Conservation (phyloP, 2,797 vertebrate species). For the Coregonus sp. region DNA sequence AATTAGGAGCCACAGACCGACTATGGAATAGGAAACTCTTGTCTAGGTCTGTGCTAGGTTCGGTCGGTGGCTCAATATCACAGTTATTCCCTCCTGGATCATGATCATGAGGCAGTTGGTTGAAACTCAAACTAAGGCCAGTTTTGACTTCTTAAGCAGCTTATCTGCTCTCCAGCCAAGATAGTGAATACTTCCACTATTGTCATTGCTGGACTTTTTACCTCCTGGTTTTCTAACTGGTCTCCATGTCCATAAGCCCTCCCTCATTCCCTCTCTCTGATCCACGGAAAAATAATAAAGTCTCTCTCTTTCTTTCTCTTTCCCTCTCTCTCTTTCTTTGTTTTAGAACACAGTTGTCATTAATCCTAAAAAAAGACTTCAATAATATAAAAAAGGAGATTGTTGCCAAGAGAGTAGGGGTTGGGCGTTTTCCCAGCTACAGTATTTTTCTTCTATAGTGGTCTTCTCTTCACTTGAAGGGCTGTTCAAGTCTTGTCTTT, state of each 20-base stretch:
- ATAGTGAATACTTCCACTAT: slow-evolving; percentile 25
- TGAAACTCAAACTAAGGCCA: not conserved
- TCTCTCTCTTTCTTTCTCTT: too few species aligned
- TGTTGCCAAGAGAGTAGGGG: slow-evolving; percentile 46
- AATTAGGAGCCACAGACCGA: slow-evolving; percentile 48
- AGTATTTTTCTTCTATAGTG: slow-evolving; percentile 36
- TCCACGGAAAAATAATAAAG: not conserved
- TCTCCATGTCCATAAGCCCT: not conserved
- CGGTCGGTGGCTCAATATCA: not conserved
- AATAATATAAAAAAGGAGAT: slow-evolving; percentile 28
- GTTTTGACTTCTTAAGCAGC: not conserved
- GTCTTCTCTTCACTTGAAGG: slow-evolving; percentile 17
- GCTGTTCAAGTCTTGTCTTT: slow-evolving; percentile 11
- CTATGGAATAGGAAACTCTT: slow-evolving; percentile 23
- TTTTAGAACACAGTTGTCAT: slow-evolving; percentile 55
- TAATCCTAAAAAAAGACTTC: slow-evolving; percentile 55
- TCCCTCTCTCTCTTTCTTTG: slow-evolving; percentile 30
- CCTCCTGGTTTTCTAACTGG: slow-evolving; percentile 16
- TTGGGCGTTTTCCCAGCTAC: slow-evolving; percentile 55
- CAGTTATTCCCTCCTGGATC: not conserved
- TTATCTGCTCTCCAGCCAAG: slow-evolving; percentile 12
- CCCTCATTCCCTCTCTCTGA: not conserved
- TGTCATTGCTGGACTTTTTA: slow-evolving; percentile 27
- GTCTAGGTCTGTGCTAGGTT: slow-evolving; percentile 1
- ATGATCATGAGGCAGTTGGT: not conserved